These are phyloP conservation scores for Hippasteria phrygiana DNA, from an alignment of 53 echinoderm and acorn worm species.

Conservation along the genomic window DNA sequence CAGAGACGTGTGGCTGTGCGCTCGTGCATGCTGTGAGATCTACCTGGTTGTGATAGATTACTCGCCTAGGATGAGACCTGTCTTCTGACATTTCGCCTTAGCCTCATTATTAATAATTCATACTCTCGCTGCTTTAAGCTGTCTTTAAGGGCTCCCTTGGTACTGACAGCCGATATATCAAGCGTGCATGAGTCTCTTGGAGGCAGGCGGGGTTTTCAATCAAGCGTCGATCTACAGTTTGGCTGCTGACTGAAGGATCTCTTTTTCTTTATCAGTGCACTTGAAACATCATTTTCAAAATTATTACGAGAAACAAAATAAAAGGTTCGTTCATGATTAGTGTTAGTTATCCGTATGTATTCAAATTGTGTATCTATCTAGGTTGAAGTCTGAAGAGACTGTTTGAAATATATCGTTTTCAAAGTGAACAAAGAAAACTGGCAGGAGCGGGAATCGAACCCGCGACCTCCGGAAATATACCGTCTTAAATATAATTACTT, in stretches of 20 bases:
- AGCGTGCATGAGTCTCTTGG: background rate
- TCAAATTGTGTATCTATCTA: too few species aligned
- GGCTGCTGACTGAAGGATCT: too few species aligned
- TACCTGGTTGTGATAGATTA: conserved; percentile 10
- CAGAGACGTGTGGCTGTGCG: background rate
- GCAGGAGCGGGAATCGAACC: too few species aligned
- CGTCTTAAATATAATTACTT: too few species aligned
- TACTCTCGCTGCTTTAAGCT: background rate
- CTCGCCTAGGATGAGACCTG: background rate
- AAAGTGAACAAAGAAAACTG: too few species aligned
- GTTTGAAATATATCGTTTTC: too few species aligned
- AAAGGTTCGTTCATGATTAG: too few species aligned
- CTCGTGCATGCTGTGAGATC: conserved; percentile 10
- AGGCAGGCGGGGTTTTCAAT: background rate
- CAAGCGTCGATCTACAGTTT: background rate
- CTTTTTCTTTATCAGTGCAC: background rate
- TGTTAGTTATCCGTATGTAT: too few species aligned
- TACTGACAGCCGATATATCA: background rate
- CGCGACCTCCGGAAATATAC: too few species aligned
- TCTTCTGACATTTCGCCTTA: conserved; percentile 6
- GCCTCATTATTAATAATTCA: conserved; percentile 45
- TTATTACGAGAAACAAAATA: too few species aligned
- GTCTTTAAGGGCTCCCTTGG: background rate
- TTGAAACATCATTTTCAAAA: too few species aligned
- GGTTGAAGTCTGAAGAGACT: too few species aligned